Evolutionary conservation across 2,888 invertebrate species (phyloP), one percentile per base, ranked within the genome.

Genomic region (Formica aserva): DNA sequence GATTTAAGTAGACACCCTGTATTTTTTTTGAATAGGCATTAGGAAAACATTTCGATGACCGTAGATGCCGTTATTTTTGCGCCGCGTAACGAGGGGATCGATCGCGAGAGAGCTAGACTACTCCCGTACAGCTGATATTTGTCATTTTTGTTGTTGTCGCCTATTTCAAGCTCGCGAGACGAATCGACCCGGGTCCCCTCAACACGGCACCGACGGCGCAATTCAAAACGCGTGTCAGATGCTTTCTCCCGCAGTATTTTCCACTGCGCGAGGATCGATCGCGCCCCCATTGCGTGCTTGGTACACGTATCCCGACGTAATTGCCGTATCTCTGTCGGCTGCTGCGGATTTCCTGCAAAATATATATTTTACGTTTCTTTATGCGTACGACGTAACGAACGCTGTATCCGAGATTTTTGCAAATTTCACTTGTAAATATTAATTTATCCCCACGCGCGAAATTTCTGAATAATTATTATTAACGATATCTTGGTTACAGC

Each of bases 191-290:
- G 11, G 69, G 72, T 74, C 48, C 52, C 35, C 75, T 74, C 71
- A 29, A 55, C 60, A 5, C 45, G 4, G 41, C 67, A 55, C 26
- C 38, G 26, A 15, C 67, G 35, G 67, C 72, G 74, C 81, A 67
- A 82, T 83, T 86, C 60, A 52, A 75, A 78, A 86, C 60, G 66
- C 67, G 67, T 48, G 71, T 82, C 75, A 86, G 84, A 71, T 83
- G 85, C 85, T 83, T 85, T 78, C 81, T 85, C 67, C 62, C 77
- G 75, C 81, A 18, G 69, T 84, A 81, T 81, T 77, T 78, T 72
- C 65, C 67, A 78, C 67, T 76, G 69, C 13, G 72, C 41, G 81
- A 87, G 80, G 48, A 81, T 84, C 82, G 82, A 87, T 85, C 84
- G 84, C 77, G 62, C 29, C 77, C 85, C 35, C 63, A 26, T 71